Evolutionary conservation across 2,888 invertebrate genomes (phyloP).

Genomic region (Diplolepis rosae): DNA sequence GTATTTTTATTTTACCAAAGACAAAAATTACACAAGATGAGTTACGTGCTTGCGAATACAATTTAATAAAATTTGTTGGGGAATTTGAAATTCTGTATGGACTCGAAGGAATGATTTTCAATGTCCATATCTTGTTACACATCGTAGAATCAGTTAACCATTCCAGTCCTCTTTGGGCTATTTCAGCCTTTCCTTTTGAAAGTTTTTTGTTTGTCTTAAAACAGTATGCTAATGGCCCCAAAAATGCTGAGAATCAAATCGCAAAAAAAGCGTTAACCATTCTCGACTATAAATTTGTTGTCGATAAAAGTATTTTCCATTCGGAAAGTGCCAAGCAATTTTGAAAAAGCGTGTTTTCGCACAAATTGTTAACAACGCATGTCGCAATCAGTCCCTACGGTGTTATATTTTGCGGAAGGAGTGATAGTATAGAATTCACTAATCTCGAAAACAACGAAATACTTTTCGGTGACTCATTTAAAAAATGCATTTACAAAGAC

Average conservation of each 20-base stretch:
- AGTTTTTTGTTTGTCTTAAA: slow-evolving; percentile 36
- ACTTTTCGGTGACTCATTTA: neutral
- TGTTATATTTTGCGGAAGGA: neutral
- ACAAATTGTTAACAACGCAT: neutral
- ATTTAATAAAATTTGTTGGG: slow-evolving; percentile 41
- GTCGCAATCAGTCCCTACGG: neutral
- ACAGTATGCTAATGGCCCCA: slow-evolving; percentile 32
- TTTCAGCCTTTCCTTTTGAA: slow-evolving; percentile 46
- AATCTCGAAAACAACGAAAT: neutral
- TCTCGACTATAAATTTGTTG: neutral
- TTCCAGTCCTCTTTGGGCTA: slow-evolving; percentile 45
- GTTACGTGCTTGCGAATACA: slow-evolving; percentile 38
- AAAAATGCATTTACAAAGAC: neutral
- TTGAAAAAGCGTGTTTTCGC: neutral
- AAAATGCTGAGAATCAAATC: slow-evolving; percentile 37
- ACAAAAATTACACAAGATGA: slow-evolving; percentile 38
- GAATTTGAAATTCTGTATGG: slow-evolving; percentile 42
- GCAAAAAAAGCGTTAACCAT: slow-evolving; percentile 27
- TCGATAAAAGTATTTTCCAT: neutral
- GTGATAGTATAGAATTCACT: neutral
- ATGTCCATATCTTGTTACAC: too few relatives aligned
- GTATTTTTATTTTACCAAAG: slow-evolving; percentile 26
- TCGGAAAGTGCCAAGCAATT: neutral
- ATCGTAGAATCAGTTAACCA: slow-evolving; percentile 39
- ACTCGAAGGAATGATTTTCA: slow-evolving; percentile 40